Conservation (phyloP, 1,140 invertebrate species). For the Caenorhabditis remanei region DNA sequence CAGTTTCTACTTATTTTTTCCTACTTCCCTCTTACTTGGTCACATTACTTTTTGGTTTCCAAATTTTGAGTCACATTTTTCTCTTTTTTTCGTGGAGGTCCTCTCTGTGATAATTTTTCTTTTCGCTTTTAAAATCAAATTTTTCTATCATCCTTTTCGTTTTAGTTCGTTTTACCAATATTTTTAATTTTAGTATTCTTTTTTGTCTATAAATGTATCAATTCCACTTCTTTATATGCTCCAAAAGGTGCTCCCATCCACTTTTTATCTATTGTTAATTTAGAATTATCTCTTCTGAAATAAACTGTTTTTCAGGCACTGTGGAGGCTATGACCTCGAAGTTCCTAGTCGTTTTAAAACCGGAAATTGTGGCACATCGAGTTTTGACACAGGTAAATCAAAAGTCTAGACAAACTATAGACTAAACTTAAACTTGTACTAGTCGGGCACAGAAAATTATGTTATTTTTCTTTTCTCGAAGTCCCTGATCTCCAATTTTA, state of each 20-base stretch:
- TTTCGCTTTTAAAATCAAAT: no score
- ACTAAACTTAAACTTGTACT: no score
- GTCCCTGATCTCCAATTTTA: no score
- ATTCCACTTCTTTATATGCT: not conserved
- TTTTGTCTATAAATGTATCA: conserved; percentile 10
- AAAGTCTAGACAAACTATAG: not conserved
- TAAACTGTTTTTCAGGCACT: not conserved
- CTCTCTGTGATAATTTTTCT: not conserved
- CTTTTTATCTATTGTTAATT: not conserved
- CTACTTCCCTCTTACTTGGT: not conserved
- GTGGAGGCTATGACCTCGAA: not conserved
- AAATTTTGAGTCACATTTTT: not conserved
- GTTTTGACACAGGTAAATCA: conserved; percentile 21
- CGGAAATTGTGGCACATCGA: conserved; percentile 42
- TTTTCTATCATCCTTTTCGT: not conserved
- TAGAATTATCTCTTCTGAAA: not conserved
- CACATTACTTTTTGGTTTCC: not conserved
- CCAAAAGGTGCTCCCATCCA: not conserved
- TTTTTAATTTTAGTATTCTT: not conserved
- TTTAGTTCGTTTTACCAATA: not conserved
- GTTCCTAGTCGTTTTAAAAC: conserved; percentile 15
- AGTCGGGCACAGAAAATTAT: no score
- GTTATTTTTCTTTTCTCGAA: no score
- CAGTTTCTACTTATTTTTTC: conserved; percentile 26
- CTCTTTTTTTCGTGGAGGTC: not conserved